Base-by-base conservation (phyloP, 2,888 invertebrate genomes). In the Phortica magna region DNA sequence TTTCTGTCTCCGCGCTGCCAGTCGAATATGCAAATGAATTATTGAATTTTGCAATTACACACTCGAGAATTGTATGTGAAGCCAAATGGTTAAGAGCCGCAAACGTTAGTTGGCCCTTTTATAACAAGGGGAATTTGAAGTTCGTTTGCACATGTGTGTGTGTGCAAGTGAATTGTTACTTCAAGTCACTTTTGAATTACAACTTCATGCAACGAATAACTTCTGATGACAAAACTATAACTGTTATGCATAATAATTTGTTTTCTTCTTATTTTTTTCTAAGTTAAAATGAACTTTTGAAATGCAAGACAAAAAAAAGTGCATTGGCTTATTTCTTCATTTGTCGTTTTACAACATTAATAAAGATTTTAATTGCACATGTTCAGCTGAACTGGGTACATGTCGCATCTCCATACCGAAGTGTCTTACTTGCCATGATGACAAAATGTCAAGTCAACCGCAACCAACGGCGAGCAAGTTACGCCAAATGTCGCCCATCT, bases 11-110 rank as follows among this genome's bases (percentile, higher is more conserved):
- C 81, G 77, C 70, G 14, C 53, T 79, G 78, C 81, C 55, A 83
- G 81, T 80, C 80, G 83, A 81, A 82, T 85, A 88, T 88, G 86
- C 88, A 83, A 83, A 83, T 83, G 83, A 83, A 79, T 81, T 83
- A 83, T 83, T 79, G 80, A 78, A 84, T 80, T 84, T 84, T 78
- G 78, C 78, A 83, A 84, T 84, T 84, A 84, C 79, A 78, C 81
- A 83, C 76, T 80, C 81, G 75, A 81, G 79, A 77, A 83, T 79
- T 83, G 80, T 61, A 75, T 80, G 61, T n/a, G 53, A 68, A 80
- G 41, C 74, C 64, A 70, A 48, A 14, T 9, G 48, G 48, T 12
- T 5, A 31, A 31, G 31, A 31, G 31, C 31, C 31, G 31, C 75
- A 76, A 73, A 59, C 68, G 48, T 14, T 53, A 53, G 31, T 31